These are phyloP conservation scores for Pao palembangensis DNA, from an alignment of 2,113 vertebrate species.

Conservation along the genomic window DNA sequence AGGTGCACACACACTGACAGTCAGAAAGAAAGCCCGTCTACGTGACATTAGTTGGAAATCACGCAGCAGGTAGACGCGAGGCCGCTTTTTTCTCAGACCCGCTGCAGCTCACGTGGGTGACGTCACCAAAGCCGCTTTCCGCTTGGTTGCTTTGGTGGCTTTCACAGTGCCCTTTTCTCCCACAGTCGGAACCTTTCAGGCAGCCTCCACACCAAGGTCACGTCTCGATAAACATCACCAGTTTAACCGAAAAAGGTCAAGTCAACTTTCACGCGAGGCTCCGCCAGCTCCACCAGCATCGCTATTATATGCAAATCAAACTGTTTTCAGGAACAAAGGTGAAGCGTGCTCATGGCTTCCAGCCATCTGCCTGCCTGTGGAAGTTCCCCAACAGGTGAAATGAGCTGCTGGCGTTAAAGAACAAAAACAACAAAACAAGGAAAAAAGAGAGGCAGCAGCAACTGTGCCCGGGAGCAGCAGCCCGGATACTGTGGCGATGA, in stretches of 20 bases:
- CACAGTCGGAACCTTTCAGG: slow-evolving; percentile 55
- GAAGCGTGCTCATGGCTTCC: too few relatives aligned
- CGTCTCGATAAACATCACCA: neutral
- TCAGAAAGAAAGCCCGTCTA: slow-evolving; percentile 27
- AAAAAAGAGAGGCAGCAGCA: too few relatives aligned
- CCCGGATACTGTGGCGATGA: too few relatives aligned
- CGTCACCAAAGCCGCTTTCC: slow-evolving; percentile 26
- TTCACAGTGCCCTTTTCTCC: slow-evolving; percentile 52
- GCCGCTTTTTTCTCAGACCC: neutral
- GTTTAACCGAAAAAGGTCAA: neutral
- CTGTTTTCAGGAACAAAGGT: too few relatives aligned
- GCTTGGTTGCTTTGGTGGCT: slow-evolving; percentile 34
- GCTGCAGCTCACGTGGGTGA: slow-evolving; percentile 25
- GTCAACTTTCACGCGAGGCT: too few relatives aligned
- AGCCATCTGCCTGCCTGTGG: too few relatives aligned
- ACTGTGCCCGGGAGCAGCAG: too few relatives aligned
- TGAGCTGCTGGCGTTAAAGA: too few relatives aligned
- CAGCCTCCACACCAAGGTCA: slow-evolving; percentile 13
- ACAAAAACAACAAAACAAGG: too few relatives aligned
- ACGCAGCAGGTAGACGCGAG: neutral
- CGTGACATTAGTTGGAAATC: slow-evolving; percentile 23
- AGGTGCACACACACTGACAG: slow-evolving; percentile 23
- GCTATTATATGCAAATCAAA: too few relatives aligned
- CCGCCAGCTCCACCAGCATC: too few relatives aligned
- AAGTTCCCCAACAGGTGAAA: too few relatives aligned